Percentiles rank a stretch among this genome's conserved stretches.
Conservation (phyloP, 2,888 invertebrate species). For the Idaea biselata region DNA sequence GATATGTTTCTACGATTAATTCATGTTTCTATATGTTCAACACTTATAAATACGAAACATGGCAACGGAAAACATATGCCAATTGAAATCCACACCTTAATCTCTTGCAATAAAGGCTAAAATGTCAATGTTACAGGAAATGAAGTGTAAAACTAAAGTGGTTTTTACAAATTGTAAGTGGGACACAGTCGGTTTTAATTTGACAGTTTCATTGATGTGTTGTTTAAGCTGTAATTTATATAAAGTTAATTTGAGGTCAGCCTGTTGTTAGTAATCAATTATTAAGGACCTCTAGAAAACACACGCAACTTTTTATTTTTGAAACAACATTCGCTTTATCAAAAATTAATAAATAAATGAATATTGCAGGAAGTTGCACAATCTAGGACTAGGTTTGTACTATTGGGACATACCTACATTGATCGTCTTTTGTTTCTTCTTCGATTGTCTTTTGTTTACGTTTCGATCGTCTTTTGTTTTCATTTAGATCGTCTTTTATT, state of each 20-base stretch:
- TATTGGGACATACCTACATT: no score
- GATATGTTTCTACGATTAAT: slow-evolving; percentile 20
- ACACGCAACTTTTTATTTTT: slow-evolving; percentile 1
- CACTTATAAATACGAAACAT: slow-evolving; percentile 6
- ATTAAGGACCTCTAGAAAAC: slow-evolving; percentile 24
- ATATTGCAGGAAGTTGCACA: no score
- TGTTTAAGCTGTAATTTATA: slow-evolving; percentile 29
- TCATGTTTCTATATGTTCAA: slow-evolving; percentile 11
- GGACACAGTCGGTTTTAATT: slow-evolving; percentile 41
- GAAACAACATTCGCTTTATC: no score
- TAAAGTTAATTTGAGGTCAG: slow-evolving; percentile 30
- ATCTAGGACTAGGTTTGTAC: no score
- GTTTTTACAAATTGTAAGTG: slow-evolving; percentile 21
- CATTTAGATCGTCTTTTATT: no score
- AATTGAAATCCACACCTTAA: background rate
- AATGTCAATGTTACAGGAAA: background rate
- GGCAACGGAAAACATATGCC: background rate
- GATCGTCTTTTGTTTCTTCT: no score
- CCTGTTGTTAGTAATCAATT: slow-evolving; percentile 14
- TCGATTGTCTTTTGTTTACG: no score
- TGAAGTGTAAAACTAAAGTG: slow-evolving; percentile 5
- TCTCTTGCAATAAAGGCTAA: background rate
- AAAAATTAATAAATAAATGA: no score
- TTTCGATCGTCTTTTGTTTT: no score
- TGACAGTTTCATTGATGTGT: slow-evolving; percentile 41